Evolutionary conservation across 2,113 vertebrate genomes (phyloP), one percentile per base, ranked within the genome.

Genomic region (Lontra canadensis): DNA sequence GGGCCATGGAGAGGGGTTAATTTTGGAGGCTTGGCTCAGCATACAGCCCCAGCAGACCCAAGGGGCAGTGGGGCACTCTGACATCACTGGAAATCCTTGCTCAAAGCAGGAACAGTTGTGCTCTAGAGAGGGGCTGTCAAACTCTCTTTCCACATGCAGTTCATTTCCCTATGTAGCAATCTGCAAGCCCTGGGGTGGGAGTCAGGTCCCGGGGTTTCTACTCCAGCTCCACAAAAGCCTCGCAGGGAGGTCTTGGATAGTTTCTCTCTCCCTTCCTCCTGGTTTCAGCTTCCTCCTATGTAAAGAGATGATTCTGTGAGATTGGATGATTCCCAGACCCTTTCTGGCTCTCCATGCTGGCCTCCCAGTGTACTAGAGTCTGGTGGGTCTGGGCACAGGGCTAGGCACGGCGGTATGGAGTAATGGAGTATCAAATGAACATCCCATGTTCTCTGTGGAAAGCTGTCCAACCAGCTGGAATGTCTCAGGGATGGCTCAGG

Each of bases 11-110:
- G n/a, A 84, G 29, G 39, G 39, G 20, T 61, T 92, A 52, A 71
- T 78, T 96, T 94, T 95, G 74, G 87, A 96, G 36, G 74, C 7
- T 67, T 76, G 96, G 82, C 90, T 97, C 88, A 95, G 92, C 21
- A 90, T 90, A 76, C 49, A 89, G 63, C 25, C 44, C 79, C n/a
- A 95, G 89, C 10, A 36, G 67, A 90, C 36, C 36, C 39, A 71
- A 92, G 76, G 34, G 42, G 34, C 18, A 34, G 74, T 85, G 21
- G 79, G 87, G 44, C 65, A 94, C 67, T 88, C 39, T 84, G 69
- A 52, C 31, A 92, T 95, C 49, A 88, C 65, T 96, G 88, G 83
- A 95, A 73, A 83, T 91, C 82, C 23, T 94, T 93, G 81, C 61
- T 95, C 59, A 94, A 81, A 96, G 89, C 88, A 95, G 81, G n/a